Base-by-base conservation (phyloP, 2,888 invertebrate species). In the Plemyria rubiginata region DNA sequence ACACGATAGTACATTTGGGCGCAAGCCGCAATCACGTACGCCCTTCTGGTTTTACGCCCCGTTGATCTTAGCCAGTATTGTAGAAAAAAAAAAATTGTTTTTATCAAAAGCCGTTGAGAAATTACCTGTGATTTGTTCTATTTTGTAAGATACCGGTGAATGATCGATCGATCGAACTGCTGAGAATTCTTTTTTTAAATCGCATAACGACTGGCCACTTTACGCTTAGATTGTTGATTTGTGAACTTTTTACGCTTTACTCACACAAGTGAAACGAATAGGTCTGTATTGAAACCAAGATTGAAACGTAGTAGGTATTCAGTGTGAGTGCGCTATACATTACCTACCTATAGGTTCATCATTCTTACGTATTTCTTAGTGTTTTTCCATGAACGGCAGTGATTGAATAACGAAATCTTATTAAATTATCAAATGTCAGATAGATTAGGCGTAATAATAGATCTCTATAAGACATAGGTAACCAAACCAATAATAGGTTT, bases 1-100 rank as follows among this genome's bases (percentile, higher is more conserved):
- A 86, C 88, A 87, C 86, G 82, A 68, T 66, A 62, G 68, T 68
- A 79, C 79, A 80, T 86, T 85, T 77, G 81, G 84, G 82, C 75
- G 82, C 74, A 62, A 69, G 76, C 75, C 75, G 70, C 74, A 76
- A 76, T 56, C 87, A 86, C 87, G 88, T 85, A 82, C 69, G 72
- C 70, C 76, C 84, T 82, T 76, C 84, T 83, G 90, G 90, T 88
- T 89, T 85, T 80, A 88, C 87, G 90, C 81, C 87, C 89, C 85
- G 90, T 89, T 90, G 89, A 63, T 71, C 70, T 66, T 67, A 59
- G 70, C 63, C 62, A 75, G 74, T 72, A 75, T 72, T 67, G 57
- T 51, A 70, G 46, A 38, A 52, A 69, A 78, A 78, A 78, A 74
- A 75, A 67, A n/a, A n/a, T n/a, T n/a, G 70, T 70, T 68, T 64